Base-by-base conservation (phyloP, 2,888 invertebrate species). In the Branchellion lobata region DNA sequence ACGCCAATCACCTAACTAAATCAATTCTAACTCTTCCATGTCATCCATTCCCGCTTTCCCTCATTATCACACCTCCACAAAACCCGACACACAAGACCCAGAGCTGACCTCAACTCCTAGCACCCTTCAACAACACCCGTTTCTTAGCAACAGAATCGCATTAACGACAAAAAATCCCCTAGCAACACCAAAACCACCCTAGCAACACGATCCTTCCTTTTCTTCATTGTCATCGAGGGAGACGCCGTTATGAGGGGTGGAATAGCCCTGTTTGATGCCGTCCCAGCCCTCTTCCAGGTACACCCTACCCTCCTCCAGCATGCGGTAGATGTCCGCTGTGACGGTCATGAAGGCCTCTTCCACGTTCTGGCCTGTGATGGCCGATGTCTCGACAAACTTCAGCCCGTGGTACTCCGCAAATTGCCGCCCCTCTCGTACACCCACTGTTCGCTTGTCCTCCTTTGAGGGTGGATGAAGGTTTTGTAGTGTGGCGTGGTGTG, bases 331-430 rank as follows among this genome's bases (percentile, higher is more conserved):
- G 88, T 96, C 95, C 88, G 94, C 93, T 77, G 96, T 94, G 29
- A 97, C 93, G 83, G 92, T 91, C 80, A 92, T 91, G 88, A 97
- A 97, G 14, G 95, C 94, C 85, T 94, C 93, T 89, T 96, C 95
- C 0, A 97, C 95, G 87, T 96, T 96, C 81, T 92, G 90, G 8
- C 97, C 96, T 8, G 92, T 93, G 79, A 93, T 93, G 0, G 97
- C 95, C 72, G 96, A 96, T n/a, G 97, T 97, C 89, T 97, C 97
- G 78, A 97, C 92, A 85, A 94, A 95, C 87, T 93, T 93, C 83
- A 97, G 90, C 68, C 93, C 93, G 89, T 96, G 92, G 86, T 93
- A 92, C 86, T 95, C 94, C 79, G 97, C 95, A 89, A 97, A 96
- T 83, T 92, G 91, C 87, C 93, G 92, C 0, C 95, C 97, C 88